These are phyloP conservation scores for Campoplex capitator DNA, from an alignment of 2,888 invertebrate species.

Conservation along the genomic window DNA sequence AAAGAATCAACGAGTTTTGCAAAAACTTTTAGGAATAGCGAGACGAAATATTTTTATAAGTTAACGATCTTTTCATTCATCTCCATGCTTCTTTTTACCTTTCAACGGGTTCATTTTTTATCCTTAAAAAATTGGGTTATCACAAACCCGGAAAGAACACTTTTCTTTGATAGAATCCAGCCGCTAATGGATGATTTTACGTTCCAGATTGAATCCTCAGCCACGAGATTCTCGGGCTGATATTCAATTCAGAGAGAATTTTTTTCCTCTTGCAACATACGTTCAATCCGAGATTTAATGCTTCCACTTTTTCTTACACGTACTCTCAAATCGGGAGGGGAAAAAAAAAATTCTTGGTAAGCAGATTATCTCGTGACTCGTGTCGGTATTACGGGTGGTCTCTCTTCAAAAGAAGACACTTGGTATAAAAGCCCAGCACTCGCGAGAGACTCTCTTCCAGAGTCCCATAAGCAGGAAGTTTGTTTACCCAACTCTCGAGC, in stretches of 20 bases:
- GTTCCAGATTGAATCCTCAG: conserved; percentile 14
- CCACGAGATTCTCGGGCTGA: neutral
- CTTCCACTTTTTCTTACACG: conserved; percentile 9
- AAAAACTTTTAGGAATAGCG: neutral
- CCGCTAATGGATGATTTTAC: neutral
- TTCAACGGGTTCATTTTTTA: neutral
- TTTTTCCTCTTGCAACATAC: neutral
- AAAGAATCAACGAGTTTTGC: neutral
- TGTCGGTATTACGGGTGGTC: conserved; percentile 59
- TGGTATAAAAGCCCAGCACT: neutral
- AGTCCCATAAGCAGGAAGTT: conserved; percentile 37
- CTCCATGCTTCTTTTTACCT: neutral
- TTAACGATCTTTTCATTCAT: neutral
- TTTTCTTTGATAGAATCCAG: neutral
- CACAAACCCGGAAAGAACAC: neutral
- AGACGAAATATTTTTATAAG: neutral
- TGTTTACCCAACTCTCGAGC: conserved; percentile 53
- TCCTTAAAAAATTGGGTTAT: neutral
- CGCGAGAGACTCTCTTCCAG: conserved; percentile 9
- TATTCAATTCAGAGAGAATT: neutral
- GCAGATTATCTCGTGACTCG: conserved; percentile 58
- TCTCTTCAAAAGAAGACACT: conserved; percentile 5
- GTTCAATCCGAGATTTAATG: neutral
- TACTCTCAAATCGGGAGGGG: neutral
- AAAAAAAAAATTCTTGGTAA: conserved; percentile 25